phyloP scores from a whole-genome alignment of 2,113 vertebrate species.

The Perca flavescens region DNA sequence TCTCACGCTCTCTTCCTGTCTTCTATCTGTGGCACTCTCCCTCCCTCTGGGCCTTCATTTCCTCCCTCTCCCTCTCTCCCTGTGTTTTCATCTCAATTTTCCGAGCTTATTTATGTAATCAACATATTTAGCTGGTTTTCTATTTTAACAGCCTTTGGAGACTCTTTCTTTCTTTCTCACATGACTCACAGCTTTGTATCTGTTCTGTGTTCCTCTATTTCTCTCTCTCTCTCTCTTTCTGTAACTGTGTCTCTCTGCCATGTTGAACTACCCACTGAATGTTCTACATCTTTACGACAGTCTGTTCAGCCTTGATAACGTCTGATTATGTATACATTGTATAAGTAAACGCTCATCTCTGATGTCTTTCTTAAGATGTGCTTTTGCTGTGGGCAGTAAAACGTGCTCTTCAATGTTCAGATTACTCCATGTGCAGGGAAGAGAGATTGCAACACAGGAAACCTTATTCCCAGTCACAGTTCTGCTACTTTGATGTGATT shows the following conservation, averaged over 20 bases:
- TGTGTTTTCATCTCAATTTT: conserved; percentile 38
- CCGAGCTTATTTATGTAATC: conserved; percentile 69
- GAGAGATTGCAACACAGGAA: background rate
- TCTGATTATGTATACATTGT: conserved; percentile 45
- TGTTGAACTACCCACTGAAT: conserved; percentile 35
- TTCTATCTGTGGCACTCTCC: conserved; percentile 25
- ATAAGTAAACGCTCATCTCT: conserved; percentile 36
- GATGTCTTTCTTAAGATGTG: conserved; percentile 32
- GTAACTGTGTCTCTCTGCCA: conserved; percentile 24
- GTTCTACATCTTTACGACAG: conserved; percentile 15
- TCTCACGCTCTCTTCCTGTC: conserved; percentile 40
- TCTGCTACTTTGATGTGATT: background rate
- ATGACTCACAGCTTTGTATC: conserved; percentile 64
- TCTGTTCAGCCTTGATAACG: conserved; percentile 42
- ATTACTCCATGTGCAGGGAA: background rate
- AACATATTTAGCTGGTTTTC: conserved; percentile 60
- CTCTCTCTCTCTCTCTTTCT: conserved; percentile 20
- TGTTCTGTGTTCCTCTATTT: conserved; percentile 53
- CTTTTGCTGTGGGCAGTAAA: conserved; percentile 17
- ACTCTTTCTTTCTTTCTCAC: conserved; percentile 16
- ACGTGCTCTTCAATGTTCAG: conserved; percentile 1
- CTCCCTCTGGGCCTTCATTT: conserved; percentile 38
- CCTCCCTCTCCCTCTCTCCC: conserved; percentile 11
- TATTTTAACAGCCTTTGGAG: conserved; percentile 60
- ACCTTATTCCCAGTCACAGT: background rate